phyloP scores from a whole-genome alignment of 2,888 invertebrate species.

The Dendrolimus houi region DNA sequence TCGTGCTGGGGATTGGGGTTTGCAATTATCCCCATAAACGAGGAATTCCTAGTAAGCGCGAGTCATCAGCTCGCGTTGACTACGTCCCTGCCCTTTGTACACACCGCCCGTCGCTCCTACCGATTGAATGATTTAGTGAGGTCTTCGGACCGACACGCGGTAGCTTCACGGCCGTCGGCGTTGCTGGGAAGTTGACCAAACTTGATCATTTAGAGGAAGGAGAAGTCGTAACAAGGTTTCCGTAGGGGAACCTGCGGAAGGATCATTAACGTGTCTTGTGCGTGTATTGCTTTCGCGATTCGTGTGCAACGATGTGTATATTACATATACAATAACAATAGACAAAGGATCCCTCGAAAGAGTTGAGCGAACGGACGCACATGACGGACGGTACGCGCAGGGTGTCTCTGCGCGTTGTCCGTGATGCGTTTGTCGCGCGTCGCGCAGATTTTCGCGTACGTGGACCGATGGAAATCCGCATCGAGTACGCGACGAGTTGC shows the following conservation, averaged over 20 bases:
- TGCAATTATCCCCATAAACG: constrained; percentile 38
- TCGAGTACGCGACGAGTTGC: too few relatives aligned
- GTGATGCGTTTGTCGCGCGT: too few relatives aligned
- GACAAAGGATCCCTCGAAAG: too few relatives aligned
- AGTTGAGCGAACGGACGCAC: too few relatives aligned
- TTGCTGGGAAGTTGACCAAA: constrained; percentile 77
- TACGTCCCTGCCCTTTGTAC: constrained; percentile 76
- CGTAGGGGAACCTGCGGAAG: constrained; percentile 79
- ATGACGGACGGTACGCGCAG: too few relatives aligned
- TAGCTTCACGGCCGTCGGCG: constrained; percentile 52
- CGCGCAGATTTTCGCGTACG: too few relatives aligned
- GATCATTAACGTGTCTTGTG: too few relatives aligned
- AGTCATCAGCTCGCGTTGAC: constrained; percentile 81
- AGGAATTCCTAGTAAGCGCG: constrained; percentile 77
- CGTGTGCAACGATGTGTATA: too few relatives aligned
- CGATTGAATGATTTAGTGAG: constrained; percentile 81
- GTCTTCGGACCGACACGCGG: constrained; percentile 61
- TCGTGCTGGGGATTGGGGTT: constrained; percentile 80
- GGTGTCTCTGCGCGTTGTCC: too few relatives aligned
- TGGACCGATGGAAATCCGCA: too few relatives aligned
- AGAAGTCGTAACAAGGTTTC: constrained; percentile 82
- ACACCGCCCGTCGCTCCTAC: constrained; percentile 84
- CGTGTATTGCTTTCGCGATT: too few relatives aligned
- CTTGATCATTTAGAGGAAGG: constrained; percentile 65
- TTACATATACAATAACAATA: too few relatives aligned